Evolutionary conservation across 2,888 invertebrate species (phyloP), one percentile per base, ranked within the genome.

Genomic region (Apodemia hepburni): DNA sequence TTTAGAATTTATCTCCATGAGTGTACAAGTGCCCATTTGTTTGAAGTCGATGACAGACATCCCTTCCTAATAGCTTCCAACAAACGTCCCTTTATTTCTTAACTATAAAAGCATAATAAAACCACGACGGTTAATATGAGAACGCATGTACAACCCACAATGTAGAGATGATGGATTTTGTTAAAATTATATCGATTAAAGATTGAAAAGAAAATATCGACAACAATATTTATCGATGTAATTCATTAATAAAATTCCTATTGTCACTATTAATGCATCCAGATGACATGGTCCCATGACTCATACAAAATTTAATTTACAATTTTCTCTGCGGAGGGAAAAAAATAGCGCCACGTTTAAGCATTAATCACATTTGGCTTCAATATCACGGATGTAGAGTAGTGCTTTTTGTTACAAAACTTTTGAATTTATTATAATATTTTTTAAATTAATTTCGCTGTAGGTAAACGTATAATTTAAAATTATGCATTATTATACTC

Each of bases 101-200:
- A 54, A 69, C 70, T 68, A 71, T 72, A 70, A 71, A 72, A 70
- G 70, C 71, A 72, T 71, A 68, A 71, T 70, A 71, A 71, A 70
- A 64, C 61, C 67, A 66, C 63, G 59, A 54, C 60, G 62, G 61
- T 63, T 59, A 64, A 29, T 54, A 54, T 54, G 15, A 22, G 54
- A 54, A 54, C 54, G 27, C n/a, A 29, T 54, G 8, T 45, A 45
- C 45, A 17, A n/a, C 45, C 29, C 29, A 27, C n/a, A 15, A 54
- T 22, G 22, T 54, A 54, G 54, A 54, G 54, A 54, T 29, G 54
- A 27, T 27, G 27, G 54, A 54, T 54, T 54, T 29, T 15, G 27
- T 27, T 51, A 27, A 11, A 22, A 51, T 54, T 45, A 29, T 18
- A 54, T 54, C 54, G 54, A 54, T 54, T 54, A 27, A 49, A 49